Conservation (phyloP, 2,113 vertebrate genomes). For the Menura novaehollandiae region DNA sequence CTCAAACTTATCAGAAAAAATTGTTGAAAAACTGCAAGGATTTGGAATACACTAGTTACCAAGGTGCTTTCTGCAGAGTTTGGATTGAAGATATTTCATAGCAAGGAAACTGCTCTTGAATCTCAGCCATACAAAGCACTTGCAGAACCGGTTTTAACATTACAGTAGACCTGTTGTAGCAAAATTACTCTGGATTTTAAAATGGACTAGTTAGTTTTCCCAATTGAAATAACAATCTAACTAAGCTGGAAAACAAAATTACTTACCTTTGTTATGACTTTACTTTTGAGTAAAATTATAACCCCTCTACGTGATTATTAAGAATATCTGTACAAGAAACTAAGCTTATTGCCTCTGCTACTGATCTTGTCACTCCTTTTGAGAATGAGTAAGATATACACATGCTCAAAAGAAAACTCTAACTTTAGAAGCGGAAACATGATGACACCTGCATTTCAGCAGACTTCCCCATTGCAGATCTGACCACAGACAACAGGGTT, state of each 20-base stretch:
- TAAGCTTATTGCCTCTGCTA: neutral
- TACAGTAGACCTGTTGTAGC: neutral
- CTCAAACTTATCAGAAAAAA: neutral
- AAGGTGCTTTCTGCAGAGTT: neutral
- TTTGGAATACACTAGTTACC: neutral
- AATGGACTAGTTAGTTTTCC: neutral
- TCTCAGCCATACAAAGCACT: neutral
- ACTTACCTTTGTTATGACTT: neutral
- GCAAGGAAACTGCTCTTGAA: neutral
- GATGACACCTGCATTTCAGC: neutral
- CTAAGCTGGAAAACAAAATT: neutral
- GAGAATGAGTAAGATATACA: neutral
- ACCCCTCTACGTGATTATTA: neutral
- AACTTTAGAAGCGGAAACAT: neutral
- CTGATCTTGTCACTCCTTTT: neutral
- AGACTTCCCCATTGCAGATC: neutral
- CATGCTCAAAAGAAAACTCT: neutral
- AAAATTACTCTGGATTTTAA: neutral
- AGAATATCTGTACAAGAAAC: neutral
- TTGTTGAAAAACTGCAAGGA: neutral
- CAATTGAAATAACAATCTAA: neutral
- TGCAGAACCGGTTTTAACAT: neutral
- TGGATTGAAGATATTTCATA: neutral
- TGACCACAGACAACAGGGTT: neutral
- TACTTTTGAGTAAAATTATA: neutral